Conservation (phyloP, 2,888 invertebrate species). For the Drosophila meridionalis region DNA sequence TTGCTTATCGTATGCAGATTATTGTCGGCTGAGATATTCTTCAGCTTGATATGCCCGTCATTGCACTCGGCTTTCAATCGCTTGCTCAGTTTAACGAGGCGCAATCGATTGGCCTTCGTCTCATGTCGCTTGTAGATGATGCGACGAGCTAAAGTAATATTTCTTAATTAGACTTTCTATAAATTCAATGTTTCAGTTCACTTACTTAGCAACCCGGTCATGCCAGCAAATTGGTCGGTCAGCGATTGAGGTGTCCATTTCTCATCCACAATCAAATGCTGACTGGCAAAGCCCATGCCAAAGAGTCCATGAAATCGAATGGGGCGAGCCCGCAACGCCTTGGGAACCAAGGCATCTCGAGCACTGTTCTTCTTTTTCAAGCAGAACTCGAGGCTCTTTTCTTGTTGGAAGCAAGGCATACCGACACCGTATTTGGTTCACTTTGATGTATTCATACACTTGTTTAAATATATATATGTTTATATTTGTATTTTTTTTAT, state of each 20-base stretch:
- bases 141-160: constrained; percentile 64
- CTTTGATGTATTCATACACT: background rate
- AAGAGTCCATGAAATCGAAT: constrained; percentile 82
- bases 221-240: constrained; percentile 77
- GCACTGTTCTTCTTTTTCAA: constrained; percentile 33
- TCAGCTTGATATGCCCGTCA: constrained; percentile 78
- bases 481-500: background rate
- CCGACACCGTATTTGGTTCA: background rate
- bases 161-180: background rate
- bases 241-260: constrained; percentile 80
- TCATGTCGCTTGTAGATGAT: constrained; percentile 72
- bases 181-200: background rate
- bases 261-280: constrained; percentile 81
- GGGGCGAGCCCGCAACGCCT: constrained; percentile 75
- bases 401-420: constrained; percentile 9
- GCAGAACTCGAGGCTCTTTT: constrained; percentile 11
- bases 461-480: background rate
- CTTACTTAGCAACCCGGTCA: constrained; percentile 80
- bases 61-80: constrained; percentile 75
- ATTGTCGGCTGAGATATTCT: constrained; percentile 71
- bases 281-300: constrained; percentile 73
- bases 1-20: constrained; percentile 79
- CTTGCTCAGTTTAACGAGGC: constrained; percentile 52
- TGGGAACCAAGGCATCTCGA: constrained; percentile 57
- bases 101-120: constrained; percentile 64